Base-by-base conservation (phyloP, 2,797 vertebrate genomes). In the Philypnodon macrostomus region DNA sequence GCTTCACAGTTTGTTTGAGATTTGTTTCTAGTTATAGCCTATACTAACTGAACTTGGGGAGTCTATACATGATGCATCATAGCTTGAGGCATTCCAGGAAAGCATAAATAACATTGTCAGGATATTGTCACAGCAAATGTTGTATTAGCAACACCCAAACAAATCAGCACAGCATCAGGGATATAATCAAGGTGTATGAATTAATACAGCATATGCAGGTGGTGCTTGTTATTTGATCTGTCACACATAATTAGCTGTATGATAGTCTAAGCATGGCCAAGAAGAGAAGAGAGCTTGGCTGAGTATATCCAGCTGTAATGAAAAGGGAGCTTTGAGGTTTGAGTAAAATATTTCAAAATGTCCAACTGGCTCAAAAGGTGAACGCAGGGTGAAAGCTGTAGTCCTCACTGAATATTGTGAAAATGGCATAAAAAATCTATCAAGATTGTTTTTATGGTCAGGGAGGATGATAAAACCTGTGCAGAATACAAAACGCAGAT, bases 181-280 rank as follows among this genome's bases (percentile, higher is more conserved):
- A 30, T 30, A 44, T 30, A 44, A 44, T 44, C 26, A 44, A 18
- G 27, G 16, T 18, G 15, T 31, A 18, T 30, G 41, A 44, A 44
- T 44, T 44, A 44, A n/a, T 27, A 7, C 16, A n/a, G 27, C 41
- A 18, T 88, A 88, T 90, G 90, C 90, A 91, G 90, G 89, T 92
- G 91, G 90, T 89, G 91, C 88, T 89, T 90, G 89, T 89, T 91
- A 12, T 15, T 30, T 18, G 26, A 44, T 30, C 26, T 44, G 41
- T 44, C 41, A 18, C 26, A 30, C 41, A 44, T 30, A 44, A 44
- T 44, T 30, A 31, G 41, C 8, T 30, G 27, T 6, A 31, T n/a
- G 15, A 15, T 27, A 27, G 15, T 6, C 23, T 42, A 29, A 27
- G 23, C 39, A 30, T 44, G 15, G 16, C 16, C 27, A 44, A 18